Evolutionary conservation across 1,140 invertebrate species (phyloP), one percentile per base, ranked within the genome.

Genomic region (Heliconius congener): DNA sequence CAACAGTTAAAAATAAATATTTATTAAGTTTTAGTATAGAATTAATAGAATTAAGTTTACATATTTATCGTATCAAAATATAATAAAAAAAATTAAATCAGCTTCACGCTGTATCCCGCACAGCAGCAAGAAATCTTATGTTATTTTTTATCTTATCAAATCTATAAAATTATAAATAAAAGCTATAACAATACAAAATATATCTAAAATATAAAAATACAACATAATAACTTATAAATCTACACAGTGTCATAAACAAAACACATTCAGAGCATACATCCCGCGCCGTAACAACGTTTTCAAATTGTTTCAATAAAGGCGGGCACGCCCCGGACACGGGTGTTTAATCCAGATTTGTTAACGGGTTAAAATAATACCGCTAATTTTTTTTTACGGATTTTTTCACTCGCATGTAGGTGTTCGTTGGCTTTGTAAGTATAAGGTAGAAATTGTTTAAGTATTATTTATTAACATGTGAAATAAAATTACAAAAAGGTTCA

Each of bases 331-430:
- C 57, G 78, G 75, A 72, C 78, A 77, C 79, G 73, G 82, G 70
- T 77, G 77, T 82, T 85, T 86, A 87, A 87, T 87, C 86, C 85
- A 82, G 86, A 86, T 86, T 86, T 86, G 83, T 83, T 86, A 82
- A 86, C 83, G 81, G 83, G 76, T 77, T 77, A 81, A 83, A 83
- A 78, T 82, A 81, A 84, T 80, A 73, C 74, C 70, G 71, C 70
- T 73, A 81, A 83, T 77, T 82, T 84, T 83, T 23, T 87, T 46
- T 85, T 82, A 79, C 74, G 50, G 80, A 77, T 81, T 85, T 52
- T 86, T 82, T 57, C 78, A 81, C 73, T 83, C 71, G 76, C 52
- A 77, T 72, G 72, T 37, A 37, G 0, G 34, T 37, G 34, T 37
- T 37, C 77, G 79, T 81, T 74, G 57, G 72, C 46, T 81, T 81